These are phyloP conservation scores for Oreotrochilus melanogaster DNA, from an alignment of 2,113 vertebrate species.

Conservation along the genomic window DNA sequence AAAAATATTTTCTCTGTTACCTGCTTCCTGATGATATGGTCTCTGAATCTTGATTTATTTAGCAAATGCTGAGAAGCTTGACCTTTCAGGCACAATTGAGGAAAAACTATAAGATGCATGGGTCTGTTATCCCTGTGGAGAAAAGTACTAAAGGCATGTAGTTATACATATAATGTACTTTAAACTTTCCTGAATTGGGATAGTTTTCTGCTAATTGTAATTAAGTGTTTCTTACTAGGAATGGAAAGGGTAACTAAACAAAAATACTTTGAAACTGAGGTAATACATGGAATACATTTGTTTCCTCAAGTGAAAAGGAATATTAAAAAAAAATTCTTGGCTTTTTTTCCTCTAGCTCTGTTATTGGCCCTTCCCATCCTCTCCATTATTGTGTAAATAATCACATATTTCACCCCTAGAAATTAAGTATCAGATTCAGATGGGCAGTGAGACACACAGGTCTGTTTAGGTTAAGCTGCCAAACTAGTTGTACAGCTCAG, in stretches of 20 bases:
- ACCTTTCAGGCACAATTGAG: background rate
- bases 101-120: background rate
- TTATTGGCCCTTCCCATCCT: background rate
- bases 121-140: background rate
- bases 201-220: background rate
- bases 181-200: background rate
- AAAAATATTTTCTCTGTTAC: background rate
- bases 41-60: background rate
- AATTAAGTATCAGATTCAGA: background rate
- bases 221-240: background rate
- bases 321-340: background rate
- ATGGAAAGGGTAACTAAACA: background rate
- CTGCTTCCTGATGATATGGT: background rate
- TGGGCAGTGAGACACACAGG: background rate
- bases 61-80: background rate
- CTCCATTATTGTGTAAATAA: background rate
- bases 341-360: background rate
- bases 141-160: background rate
- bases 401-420: background rate
- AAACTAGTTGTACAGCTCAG: background rate
- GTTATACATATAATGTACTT: background rate
- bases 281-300: background rate
- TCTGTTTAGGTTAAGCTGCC: background rate
- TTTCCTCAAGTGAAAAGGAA: background rate
- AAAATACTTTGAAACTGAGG: background rate